These are phyloP conservation scores for Amblyjoppa proteus DNA, from an alignment of 2,888 invertebrate genomes.

Conservation along the genomic window DNA sequence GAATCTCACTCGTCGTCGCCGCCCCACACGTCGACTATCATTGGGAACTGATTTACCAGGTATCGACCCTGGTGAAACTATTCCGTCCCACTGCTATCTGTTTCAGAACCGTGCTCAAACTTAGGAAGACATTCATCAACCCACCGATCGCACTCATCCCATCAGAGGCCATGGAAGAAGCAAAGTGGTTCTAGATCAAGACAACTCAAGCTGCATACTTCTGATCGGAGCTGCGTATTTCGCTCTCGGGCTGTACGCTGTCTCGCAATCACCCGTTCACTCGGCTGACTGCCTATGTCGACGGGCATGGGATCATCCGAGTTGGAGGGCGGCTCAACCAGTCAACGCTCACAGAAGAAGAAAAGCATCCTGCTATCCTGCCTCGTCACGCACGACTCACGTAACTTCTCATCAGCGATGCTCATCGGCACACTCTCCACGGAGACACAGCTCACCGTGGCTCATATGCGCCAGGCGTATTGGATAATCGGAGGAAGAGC, in stretches of 20 bases:
- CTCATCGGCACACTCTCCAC: slow-evolving; percentile 62
- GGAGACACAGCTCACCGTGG: slow-evolving; percentile 66
- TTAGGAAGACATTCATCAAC: background rate
- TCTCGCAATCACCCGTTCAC: slow-evolving; percentile 38
- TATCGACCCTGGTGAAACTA: slow-evolving; percentile 10
- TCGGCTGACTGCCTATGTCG: slow-evolving; percentile 61
- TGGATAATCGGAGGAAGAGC: slow-evolving; percentile 68
- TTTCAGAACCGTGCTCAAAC: background rate
- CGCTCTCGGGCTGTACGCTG: background rate
- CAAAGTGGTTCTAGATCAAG: slow-evolving; percentile 45
- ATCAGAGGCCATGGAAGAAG: background rate
- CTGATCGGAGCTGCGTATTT: slow-evolving; percentile 7
- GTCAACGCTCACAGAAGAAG: slow-evolving; percentile 28
- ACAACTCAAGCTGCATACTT: slow-evolving; percentile 47
- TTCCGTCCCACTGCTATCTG: slow-evolving; percentile 43
- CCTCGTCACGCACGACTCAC: slow-evolving; percentile 2
- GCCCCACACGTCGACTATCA: slow-evolving; percentile 26
- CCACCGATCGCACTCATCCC: background rate
- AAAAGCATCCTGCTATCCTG: slow-evolving; percentile 59
- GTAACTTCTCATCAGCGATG: slow-evolving; percentile 56
- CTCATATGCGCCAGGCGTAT: slow-evolving; percentile 27
- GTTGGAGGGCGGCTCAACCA: slow-evolving; percentile 36
- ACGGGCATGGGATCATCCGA: too few relatives aligned
- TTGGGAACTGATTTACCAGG: slow-evolving; percentile 44
- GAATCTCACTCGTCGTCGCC: slow-evolving; percentile 3